Evolutionary conservation across 2,888 invertebrate genomes (phyloP), one percentile per base, ranked within the genome.

Genomic region (Iphiclides podalirius): DNA sequence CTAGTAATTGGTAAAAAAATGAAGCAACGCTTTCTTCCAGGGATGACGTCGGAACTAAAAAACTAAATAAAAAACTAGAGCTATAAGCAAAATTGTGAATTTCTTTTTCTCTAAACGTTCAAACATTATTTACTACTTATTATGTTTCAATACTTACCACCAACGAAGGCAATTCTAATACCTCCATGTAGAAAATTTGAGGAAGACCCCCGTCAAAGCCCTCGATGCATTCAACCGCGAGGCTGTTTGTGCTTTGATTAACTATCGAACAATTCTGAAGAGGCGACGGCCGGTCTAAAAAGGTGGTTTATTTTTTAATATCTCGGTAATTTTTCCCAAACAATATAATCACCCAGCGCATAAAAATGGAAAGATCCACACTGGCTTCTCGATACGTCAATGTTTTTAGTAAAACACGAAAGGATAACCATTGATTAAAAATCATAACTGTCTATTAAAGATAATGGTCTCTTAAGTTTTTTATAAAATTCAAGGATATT

Each of bases 161-260:
- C 42, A 93, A 76, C 23, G 91, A 90, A 7, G 93, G 93, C 53
- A 94, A 75, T 68, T 95, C 94, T 40, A 94, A 84, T 40, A 95
- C 90, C 74, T 95, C 95, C 90, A 95, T 91, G 63, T 93, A 90
- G 79, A 96, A 96, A 60, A 91, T 91, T 77, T 96, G 96, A 1
- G 94, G 94, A 40, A 96, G 85, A 1, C 96, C 96, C 26, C 96
- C 96, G 68, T 96, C 95, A 73, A 95, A 95, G 43, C 95, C 94
- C 72, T 96, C 96, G 45, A 91, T 80, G 75, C 97, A 97, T 51
- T 94, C 94, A 49, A 96, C 94, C 69, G 93, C 92, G 40, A 87
- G 53, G 0, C 70, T 67, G 0, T 69, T 63, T 40, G 91, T 90
- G 45, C 95, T 96, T 80, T 95, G 94, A 82, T 96, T 96, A 62